Evolutionary conservation across 1,140 invertebrate genomes (phyloP).

Genomic region (Nixonia krombeini): DNA sequence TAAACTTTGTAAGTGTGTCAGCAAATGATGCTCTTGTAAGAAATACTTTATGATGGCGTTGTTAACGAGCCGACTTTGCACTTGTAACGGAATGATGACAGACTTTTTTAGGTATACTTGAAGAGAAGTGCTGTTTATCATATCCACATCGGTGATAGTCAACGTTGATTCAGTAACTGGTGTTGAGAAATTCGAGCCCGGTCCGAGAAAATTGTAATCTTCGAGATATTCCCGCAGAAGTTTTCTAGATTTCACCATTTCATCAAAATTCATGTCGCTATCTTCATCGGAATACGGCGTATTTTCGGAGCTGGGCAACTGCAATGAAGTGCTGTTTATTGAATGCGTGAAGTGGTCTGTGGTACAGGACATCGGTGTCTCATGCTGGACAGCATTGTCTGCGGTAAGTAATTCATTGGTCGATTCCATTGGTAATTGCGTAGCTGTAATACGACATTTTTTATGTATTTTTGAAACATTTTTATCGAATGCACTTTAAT

Average conservation of each 20-base stretch:
- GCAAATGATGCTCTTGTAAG: conserved; percentile 76
- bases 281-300: conserved; percentile 48
- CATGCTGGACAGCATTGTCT: neutral
- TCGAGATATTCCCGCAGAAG: conserved; percentile 13
- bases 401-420: neutral
- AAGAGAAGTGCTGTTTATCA: too few relatives aligned
- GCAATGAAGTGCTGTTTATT: conserved; percentile 49
- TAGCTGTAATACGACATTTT: too few relatives aligned
- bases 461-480: too few relatives aligned
- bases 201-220: conserved; percentile 40
- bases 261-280: conserved; percentile 44
- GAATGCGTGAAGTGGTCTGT: conserved; percentile 62
- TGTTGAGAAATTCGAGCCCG: conserved; percentile 10
- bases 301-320: conserved; percentile 55
- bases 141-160: conserved; percentile 61
- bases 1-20: conserved; percentile 79
- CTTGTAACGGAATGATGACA: conserved; percentile 77
- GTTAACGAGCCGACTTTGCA: conserved; percentile 78
- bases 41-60: conserved; percentile 81
- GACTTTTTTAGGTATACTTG: too few relatives aligned
- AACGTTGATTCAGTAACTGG: conserved; percentile 43
- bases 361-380: conserved; percentile 67
- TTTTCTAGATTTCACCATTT: conserved; percentile 24
- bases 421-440: neutral
- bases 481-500: too few relatives aligned